These are phyloP conservation scores for Danio aesculapii DNA, from an alignment of 2,797 vertebrate species.

Conservation along the genomic window DNA sequence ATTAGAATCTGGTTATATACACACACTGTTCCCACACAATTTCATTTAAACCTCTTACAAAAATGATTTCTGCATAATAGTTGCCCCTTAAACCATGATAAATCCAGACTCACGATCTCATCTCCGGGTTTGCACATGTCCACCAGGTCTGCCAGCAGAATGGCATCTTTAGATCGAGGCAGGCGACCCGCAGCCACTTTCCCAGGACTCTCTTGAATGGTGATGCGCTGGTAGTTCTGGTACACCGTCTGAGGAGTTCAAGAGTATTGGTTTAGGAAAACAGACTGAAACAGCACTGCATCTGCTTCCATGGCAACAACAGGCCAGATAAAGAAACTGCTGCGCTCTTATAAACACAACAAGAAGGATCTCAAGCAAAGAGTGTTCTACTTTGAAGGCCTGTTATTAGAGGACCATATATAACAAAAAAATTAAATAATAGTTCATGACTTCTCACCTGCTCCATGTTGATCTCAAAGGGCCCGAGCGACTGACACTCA, in stretches of 20 bases:
- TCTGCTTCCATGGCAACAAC: conserved; percentile 7
- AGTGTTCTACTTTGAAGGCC: neutral
- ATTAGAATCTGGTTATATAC: too few relatives aligned
- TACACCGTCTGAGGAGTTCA: conserved; percentile 87
- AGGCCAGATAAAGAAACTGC: neutral
- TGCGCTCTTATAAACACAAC: neutral
- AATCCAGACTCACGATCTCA: conserved; percentile 88
- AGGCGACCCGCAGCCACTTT: conserved; percentile 95
- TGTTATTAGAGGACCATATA: neutral
- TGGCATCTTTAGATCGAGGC: conserved; percentile 96
- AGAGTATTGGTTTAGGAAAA: neutral
- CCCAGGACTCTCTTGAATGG: conserved; percentile 95
- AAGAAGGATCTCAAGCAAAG: neutral
- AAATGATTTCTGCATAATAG: too few relatives aligned
- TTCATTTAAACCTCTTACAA: too few relatives aligned
- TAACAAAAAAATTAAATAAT: neutral
- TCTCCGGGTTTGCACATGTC: conserved; percentile 97
- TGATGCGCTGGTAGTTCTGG: conserved; percentile 98
- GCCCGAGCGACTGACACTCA: conserved; percentile 93
- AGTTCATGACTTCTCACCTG: conserved; percentile 82
- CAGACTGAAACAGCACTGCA: neutral
- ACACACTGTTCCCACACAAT: too few relatives aligned
- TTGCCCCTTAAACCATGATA: too few relatives aligned
- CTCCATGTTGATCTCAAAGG: conserved; percentile 99
- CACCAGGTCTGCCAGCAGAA: conserved; percentile 93